Evolutionary conservation across 1,140 invertebrate species (phyloP), one percentile per base, ranked within the genome.

Genomic region (Leptinotarsa undecemlineata): DNA sequence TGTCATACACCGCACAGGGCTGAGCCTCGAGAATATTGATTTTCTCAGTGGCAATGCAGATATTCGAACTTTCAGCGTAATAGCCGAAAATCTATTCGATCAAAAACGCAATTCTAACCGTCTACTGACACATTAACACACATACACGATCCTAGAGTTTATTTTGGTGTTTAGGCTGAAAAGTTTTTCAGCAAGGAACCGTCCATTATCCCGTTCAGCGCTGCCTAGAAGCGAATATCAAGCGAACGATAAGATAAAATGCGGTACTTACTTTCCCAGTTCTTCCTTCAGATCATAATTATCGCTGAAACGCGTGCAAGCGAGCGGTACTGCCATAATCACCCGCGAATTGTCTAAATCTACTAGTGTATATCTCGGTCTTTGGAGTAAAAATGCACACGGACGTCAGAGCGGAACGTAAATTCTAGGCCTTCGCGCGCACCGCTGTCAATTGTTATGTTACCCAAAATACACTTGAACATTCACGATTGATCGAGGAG

Each of bases 201-300:
- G 68, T 69, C 68, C 42, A 69, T 69, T 69, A 48, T 42, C 57
- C 17, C 47, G 51, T 19, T 15, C 51, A 15, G 14, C 51, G 51
- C 51, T n/a, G 51, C 15, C 26, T 33, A 6, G 26, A 57, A 17
- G 6, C 17, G 4, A 19, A 17, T 57, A 57, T 57, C 51, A 60
- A 67, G 19, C 71, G 73, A 63, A 67, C 69, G 69, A 68, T 74
- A 68, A 73, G 48, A 71, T 69, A 33, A 57, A 23, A 26, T 21
- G 21, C 8, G 20, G 61, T 87, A 96, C 96, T 94, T 92, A 98
- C 96, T 99, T 99, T 87, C 98, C 98, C 82, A 99, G 91, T 90
- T 99, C 98, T 89, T 99, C 98, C 90, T 99, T 99, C 78, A 99
- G 92, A 84, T 99, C 98, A 88, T 99, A 99, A 88, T 99, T 99